These are phyloP conservation scores for Piliocolobus tephrosceles DNA, from an alignment of 2,113 vertebrate genomes.

Conservation along the genomic window DNA sequence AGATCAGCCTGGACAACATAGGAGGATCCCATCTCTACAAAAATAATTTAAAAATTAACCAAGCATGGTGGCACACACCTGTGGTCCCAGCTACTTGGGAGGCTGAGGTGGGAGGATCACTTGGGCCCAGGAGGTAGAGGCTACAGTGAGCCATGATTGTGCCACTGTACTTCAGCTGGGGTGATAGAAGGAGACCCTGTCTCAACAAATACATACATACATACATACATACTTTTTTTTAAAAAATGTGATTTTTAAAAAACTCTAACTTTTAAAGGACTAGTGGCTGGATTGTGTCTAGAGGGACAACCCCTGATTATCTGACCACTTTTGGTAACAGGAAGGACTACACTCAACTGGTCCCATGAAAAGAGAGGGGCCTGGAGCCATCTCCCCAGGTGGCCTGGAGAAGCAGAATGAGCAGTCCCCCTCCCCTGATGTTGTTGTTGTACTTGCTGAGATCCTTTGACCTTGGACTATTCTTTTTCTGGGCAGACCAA, in stretches of 20 bases:
- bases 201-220: too few species aligned
- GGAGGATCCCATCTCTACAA: too few species aligned
- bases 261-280: background rate
- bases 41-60: too few species aligned
- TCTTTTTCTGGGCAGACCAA: background rate
- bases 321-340: background rate
- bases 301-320: background rate
- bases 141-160: too few species aligned
- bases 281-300: background rate
- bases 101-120: too few species aligned
- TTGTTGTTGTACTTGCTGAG: background rate
- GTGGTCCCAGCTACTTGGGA: too few species aligned
- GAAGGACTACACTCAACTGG: background rate
- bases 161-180: too few species aligned
- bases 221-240: too few species aligned
- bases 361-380: background rate
- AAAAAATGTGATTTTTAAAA: background rate
- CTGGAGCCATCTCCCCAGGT: background rate
- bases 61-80: too few species aligned
- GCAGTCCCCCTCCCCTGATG: background rate
- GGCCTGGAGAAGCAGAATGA: background rate
- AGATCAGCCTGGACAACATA: too few species aligned
- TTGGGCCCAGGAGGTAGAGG: too few species aligned
- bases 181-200: too few species aligned
- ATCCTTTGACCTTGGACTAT: background rate